These are phyloP conservation scores for Hyperoplus immaculatus DNA, from an alignment of 2,797 vertebrate species.

Conservation along the genomic window DNA sequence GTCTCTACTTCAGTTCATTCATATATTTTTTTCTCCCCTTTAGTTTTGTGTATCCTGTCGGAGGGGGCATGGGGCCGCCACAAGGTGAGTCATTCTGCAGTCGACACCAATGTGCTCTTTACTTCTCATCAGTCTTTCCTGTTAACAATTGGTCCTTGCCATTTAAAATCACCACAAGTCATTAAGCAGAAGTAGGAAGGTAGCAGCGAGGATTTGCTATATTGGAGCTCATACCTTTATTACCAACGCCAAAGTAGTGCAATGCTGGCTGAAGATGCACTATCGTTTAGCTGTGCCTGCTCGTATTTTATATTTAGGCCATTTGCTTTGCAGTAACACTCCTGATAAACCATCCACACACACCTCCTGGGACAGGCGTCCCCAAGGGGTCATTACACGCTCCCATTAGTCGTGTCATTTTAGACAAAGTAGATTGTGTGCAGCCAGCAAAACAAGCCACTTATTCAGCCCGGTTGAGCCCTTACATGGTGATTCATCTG, in stretches of 20 bases:
- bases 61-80: conserved; percentile 91
- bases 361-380: conserved; percentile 31
- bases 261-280: conserved; percentile 3
- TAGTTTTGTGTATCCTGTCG: conserved; percentile 97
- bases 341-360: conserved; percentile 39
- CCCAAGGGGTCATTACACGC: conserved; percentile 62
- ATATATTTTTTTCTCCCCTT: conserved; percentile 45
- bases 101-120: not conserved
- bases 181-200: not conserved
- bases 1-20: not conserved
- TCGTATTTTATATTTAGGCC: conserved; percentile 33
- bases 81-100: conserved; percentile 88
- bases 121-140: not conserved
- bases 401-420: conserved; percentile 56
- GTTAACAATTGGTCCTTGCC: not conserved
- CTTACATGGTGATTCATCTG: conserved; percentile 61
- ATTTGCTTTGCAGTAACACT: conserved; percentile 47
- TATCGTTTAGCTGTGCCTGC: conserved; percentile 28
- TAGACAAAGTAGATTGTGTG: conserved; percentile 59
- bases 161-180: not conserved
- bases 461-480: conserved; percentile 59
- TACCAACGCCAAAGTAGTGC: not conserved
- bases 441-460: conserved; percentile 52
- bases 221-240: conserved; percentile 22
- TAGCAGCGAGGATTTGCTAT: not conserved